Evolutionary conservation across 2,113 vertebrate genomes (phyloP).

Genomic region (Neolamprologus variostigma): DNA sequence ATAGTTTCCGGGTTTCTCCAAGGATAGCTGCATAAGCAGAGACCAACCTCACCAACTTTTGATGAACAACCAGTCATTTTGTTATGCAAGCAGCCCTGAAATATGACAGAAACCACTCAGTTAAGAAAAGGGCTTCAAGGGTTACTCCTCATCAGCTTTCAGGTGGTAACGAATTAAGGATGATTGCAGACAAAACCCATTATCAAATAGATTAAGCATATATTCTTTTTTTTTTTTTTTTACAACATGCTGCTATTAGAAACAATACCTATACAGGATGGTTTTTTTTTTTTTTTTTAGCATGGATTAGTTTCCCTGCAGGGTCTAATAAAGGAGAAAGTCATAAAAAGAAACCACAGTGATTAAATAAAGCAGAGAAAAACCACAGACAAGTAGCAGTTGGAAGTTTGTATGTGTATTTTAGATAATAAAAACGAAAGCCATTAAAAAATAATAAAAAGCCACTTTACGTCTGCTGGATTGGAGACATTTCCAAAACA

Average conservation of each 20-base stretch:
- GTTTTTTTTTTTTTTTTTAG: background rate
- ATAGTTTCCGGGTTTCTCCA: background rate
- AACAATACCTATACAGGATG: background rate
- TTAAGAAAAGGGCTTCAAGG: background rate
- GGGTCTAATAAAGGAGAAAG: background rate
- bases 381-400: background rate
- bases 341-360: background rate
- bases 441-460: background rate
- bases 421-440: background rate
- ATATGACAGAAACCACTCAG: background rate
- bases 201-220: background rate
- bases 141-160: background rate
- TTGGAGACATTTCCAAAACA: background rate
- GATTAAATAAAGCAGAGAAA: background rate
- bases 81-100: background rate
- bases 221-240: background rate
- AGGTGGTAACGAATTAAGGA: background rate
- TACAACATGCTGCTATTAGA: background rate
- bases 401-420: background rate
- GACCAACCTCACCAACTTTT: background rate
- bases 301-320: background rate
- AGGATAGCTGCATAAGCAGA: background rate
- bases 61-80: background rate
- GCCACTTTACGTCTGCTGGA: background rate
- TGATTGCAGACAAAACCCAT: background rate